Evolutionary conservation across 2,113 vertebrate species (phyloP), one percentile per base, ranked within the genome.

Genomic region (Neopipo cinnamomea): DNA sequence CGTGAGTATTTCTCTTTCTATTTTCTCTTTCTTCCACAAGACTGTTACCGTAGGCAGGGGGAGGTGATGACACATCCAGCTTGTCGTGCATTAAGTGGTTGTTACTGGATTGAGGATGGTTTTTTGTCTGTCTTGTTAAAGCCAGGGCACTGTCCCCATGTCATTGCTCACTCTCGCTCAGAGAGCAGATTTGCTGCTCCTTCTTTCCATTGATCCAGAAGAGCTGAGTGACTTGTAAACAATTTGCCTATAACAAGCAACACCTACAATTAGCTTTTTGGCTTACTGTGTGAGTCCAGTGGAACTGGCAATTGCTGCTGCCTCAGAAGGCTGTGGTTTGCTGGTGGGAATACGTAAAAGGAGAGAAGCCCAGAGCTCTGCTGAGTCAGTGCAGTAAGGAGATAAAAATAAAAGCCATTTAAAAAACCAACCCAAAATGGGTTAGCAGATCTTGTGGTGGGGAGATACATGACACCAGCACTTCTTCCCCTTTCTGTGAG

Each of bases 1-100:
- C 96, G 99, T 99, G 97, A 99, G 99, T 99, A 94, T 73, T 17
- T 30, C 52, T 42, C 50, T 84, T 27, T 59, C 77, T 93, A 0
- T 75, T 65, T 77, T 75, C 52, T 77, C 30, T 61, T 50, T 46
- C 33, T 46, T 84, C 76, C n/a, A 4, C 25, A 62, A 88, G 8
- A 15, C 44, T 42, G 59, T 77, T 72, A 47, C 71, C 2, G 5
- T 37, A 91, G 68, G 59, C 59, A 47, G 46, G 46, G 71, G 71
- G 31, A 81, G 76, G 9, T 62, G 85, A 14, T 58, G 85, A 59
- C 33, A 44, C 78, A 27, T 6, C 21, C 39, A 39, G 33, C 59
- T 68, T 74, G 78, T 68, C 17, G n/a, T 47, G 46, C 6, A 17
- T 33, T 37, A 31, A 61, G 7, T 68, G 52, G 16, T 62, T 33